Evolutionary conservation across 2,797 vertebrate genomes (phyloP).

Genomic region (Eupleurogrammus muticus): DNA sequence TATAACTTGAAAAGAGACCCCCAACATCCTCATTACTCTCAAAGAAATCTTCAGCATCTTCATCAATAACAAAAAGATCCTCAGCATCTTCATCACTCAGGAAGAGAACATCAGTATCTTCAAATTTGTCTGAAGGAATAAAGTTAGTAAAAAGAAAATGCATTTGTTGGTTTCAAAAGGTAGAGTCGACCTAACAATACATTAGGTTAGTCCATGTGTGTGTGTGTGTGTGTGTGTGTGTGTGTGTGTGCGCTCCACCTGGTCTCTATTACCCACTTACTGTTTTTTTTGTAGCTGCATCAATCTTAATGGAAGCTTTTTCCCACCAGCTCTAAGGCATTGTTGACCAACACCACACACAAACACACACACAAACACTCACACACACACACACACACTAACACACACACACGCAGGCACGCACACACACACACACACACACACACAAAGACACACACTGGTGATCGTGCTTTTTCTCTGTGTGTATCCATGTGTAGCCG

Average conservation of each 20-base stretch:
- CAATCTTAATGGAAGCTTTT: slow-evolving; percentile 71
- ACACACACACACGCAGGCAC: too few relatives aligned
- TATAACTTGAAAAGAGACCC: too few relatives aligned
- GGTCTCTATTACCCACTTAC: slow-evolving; percentile 67
- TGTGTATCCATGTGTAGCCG: too few relatives aligned
- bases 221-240: not conserved
- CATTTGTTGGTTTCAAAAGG: slow-evolving; percentile 30
- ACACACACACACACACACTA: slow-evolving; percentile 6
- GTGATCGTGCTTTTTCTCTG: not conserved
- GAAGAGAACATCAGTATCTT: too few relatives aligned
- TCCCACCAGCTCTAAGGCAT: slow-evolving; percentile 60
- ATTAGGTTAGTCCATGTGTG: not conserved
- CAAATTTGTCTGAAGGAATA: slow-evolving; percentile 4
- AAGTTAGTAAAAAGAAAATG: slow-evolving; percentile 18
- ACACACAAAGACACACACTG: too few relatives aligned
- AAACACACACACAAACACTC: slow-evolving; percentile 15
- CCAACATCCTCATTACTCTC: too few relatives aligned
- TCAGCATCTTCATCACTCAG: too few relatives aligned
- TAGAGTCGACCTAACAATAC: not conserved
- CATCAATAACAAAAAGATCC: too few relatives aligned
- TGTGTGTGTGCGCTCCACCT: slow-evolving; percentile 44
- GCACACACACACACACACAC: too few relatives aligned
- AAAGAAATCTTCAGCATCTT: too few relatives aligned
- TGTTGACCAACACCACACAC: slow-evolving; percentile 62
- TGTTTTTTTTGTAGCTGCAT: too few relatives aligned